Evolutionary conservation across 2,797 vertebrate genomes (phyloP).

Genomic region (Alcedo quadribrachys): DNA sequence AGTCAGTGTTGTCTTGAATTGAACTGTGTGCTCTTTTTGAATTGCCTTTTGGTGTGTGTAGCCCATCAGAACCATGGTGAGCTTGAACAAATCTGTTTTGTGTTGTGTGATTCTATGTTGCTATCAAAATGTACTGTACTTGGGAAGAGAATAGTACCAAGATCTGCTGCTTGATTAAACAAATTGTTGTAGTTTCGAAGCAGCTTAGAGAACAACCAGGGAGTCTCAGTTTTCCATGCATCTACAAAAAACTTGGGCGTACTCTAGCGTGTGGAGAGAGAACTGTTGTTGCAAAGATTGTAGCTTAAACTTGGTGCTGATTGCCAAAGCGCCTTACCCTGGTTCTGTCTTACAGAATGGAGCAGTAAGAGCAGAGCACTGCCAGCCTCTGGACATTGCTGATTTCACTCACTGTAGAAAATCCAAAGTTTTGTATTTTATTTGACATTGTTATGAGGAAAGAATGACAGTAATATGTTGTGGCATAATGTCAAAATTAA

Average conservation of each 20-base stretch:
- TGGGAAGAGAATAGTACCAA: constrained; percentile 21
- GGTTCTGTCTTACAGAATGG: background rate
- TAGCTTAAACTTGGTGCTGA: constrained; percentile 65
- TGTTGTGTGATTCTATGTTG: background rate
- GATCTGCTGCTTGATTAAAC: constrained; percentile 45
- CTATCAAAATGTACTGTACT: constrained; percentile 55
- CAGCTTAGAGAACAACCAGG: constrained; percentile 46
- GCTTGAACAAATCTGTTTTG: constrained; percentile 9
- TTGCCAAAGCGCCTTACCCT: constrained; percentile 64
- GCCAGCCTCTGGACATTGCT: background rate
- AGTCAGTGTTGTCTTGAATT: constrained; percentile 7
- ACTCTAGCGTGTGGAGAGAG: background rate
- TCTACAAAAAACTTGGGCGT: background rate
- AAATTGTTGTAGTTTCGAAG: constrained; percentile 33
- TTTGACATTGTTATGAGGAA: constrained; percentile 15
- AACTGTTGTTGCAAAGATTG: background rate
- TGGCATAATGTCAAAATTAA: background rate
- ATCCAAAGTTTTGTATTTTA: constrained; percentile 36
- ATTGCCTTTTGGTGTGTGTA: background rate
- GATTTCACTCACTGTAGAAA: constrained; percentile 18
- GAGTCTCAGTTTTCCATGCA: constrained; percentile 28
- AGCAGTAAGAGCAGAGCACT: background rate
- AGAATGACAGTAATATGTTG: background rate
- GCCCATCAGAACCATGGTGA: constrained; percentile 29
- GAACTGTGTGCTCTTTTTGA: constrained; percentile 6